Conservation (phyloP, 2,113 vertebrate genomes). For the Arenaria interpres region DNA sequence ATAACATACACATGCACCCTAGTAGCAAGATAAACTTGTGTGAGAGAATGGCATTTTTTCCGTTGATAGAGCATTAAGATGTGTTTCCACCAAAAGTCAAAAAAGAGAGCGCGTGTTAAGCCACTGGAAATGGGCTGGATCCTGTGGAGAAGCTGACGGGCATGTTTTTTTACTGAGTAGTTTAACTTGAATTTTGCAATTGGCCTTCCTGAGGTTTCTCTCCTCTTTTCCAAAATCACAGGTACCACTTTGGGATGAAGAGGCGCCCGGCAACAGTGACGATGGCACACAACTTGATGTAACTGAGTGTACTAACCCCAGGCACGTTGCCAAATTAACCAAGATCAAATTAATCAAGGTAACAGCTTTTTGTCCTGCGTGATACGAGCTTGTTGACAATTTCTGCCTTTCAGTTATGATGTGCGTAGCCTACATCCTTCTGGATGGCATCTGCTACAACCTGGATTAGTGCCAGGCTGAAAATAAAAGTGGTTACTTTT, state of each 20-base stretch:
- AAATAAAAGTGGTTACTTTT: conserved; percentile 14
- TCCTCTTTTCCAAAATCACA: neutral
- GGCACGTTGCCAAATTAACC: neutral
- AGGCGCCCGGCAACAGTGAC: neutral
- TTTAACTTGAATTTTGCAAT: neutral
- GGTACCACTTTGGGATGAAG: neutral
- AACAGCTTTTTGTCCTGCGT: neutral
- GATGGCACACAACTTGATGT: neutral
- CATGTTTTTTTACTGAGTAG: neutral
- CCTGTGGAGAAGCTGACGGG: neutral
- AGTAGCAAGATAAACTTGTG: neutral
- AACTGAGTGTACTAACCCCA: neutral
- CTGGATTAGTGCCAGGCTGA: neutral
- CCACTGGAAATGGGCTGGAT: neutral
- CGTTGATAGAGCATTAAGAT: neutral
- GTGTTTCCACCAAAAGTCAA: neutral
- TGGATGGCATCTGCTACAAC: conserved; percentile 25
- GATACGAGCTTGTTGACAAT: neutral
- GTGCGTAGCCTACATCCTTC: neutral
- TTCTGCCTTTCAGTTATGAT: neutral
- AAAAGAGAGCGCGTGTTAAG: neutral
- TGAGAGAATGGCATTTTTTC: neutral
- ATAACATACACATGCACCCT: neutral
- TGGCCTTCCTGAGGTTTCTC: neutral
- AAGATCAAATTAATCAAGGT: neutral